Conservation (phyloP, 2,797 vertebrate species). For the Urophycis tenuis region DNA sequence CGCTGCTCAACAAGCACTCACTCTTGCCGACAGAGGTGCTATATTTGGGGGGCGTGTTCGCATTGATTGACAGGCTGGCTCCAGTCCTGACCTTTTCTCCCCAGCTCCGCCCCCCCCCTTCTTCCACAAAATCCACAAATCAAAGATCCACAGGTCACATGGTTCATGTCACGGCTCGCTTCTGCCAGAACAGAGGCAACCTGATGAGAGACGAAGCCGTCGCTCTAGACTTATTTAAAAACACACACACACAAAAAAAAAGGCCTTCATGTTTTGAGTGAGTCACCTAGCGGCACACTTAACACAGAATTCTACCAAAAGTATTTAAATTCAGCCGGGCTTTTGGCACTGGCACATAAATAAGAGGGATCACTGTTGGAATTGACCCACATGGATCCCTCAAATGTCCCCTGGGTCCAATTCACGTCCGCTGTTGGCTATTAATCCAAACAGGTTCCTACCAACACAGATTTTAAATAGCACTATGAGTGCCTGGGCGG, state of each 20-base stretch:
- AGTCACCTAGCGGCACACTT: constrained; percentile 19
- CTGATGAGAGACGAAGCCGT: background rate
- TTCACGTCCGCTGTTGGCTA: background rate
- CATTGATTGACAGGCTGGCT: background rate
- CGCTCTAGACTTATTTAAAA: background rate
- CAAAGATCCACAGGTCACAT: too few species aligned
- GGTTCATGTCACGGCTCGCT: background rate
- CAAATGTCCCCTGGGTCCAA: background rate
- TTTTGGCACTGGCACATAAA: background rate
- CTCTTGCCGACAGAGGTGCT: background rate
- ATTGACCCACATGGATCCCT: constrained; percentile 8
- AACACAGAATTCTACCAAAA: constrained; percentile 24
- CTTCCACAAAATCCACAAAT: too few species aligned
- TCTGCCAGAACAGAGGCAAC: background rate
- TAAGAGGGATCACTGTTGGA: constrained; percentile 4
- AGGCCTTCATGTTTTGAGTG: constrained; percentile 20
- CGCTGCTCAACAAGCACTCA: background rate
- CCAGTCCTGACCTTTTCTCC: background rate
- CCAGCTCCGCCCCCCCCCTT: background rate
- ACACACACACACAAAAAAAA: constrained; percentile 20
- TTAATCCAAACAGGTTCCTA: constrained; percentile 8
- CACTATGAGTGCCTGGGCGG: background rate
- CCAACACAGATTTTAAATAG: background rate
- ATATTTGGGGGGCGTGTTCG: background rate
- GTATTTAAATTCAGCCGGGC: constrained; percentile 17